A percentile compares a stretch with the other conserved stretches of the same genome.
Evolutionary conservation across 2,888 invertebrate species (phyloP).

Genomic region (Drosophila siamana): DNA sequence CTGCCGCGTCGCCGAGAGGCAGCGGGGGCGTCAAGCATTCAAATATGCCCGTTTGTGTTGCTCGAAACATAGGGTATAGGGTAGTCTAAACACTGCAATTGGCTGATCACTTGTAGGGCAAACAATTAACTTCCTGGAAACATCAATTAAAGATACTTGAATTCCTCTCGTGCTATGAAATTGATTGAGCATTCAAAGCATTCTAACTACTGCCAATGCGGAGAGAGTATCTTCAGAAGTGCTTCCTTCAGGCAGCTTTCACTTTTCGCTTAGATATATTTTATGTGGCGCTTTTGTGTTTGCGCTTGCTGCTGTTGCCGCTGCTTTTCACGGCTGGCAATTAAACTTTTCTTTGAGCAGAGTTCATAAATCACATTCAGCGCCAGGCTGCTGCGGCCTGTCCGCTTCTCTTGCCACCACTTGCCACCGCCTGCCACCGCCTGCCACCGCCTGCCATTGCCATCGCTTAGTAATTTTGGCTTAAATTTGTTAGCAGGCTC

Average conservation of each 20-base stretch:
- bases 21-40: slow-evolving; percentile 32
- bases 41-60: slow-evolving; percentile 47
- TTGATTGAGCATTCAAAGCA: too few species aligned
- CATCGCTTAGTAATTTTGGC: slow-evolving; percentile 26
- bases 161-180: too few species aligned
- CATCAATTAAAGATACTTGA: too few species aligned
- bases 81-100: slow-evolving; percentile 5
- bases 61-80: slow-evolving; percentile 23
- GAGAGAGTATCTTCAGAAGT: slow-evolving; percentile 18
- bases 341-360: slow-evolving; percentile 78
- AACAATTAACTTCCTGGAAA: background rate
- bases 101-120: background rate
- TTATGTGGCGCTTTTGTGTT: slow-evolving; percentile 43
- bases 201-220: background rate
- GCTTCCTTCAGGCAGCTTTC: slow-evolving; percentile 12
- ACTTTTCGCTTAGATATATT: slow-evolving; percentile 42
- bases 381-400: slow-evolving; percentile 58
- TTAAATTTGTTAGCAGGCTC: slow-evolving; percentile 49
- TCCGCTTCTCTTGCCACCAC: slow-evolving; percentile 1
- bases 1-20: slow-evolving; percentile 1
- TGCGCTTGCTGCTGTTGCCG: slow-evolving; percentile 46
- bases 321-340: slow-evolving; percentile 81
- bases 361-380: slow-evolving; percentile 81
- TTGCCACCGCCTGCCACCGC: too few species aligned
- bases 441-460: slow-evolving; percentile 8